Evolutionary conservation across 2,113 vertebrate genomes (phyloP).

Genomic region (Tachysurus fulvidraco): DNA sequence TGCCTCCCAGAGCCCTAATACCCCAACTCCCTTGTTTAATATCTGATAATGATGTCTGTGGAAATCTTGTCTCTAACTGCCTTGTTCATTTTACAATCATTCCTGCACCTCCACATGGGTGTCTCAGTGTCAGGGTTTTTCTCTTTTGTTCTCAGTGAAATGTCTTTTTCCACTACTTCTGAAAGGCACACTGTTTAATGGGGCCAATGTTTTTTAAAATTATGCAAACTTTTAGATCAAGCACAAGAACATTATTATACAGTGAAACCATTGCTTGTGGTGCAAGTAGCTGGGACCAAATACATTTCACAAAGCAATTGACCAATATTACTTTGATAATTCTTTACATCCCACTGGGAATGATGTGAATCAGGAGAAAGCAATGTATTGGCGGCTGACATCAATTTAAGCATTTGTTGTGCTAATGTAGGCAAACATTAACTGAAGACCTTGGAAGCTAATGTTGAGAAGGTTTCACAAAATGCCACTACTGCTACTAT

Average conservation of each 20-base stretch:
- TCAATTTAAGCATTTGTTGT: background rate
- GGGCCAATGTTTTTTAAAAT: constrained; percentile 40
- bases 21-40: background rate
- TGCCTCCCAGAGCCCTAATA: background rate
- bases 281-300: constrained; percentile 48
- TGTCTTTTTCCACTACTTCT: constrained; percentile 15
- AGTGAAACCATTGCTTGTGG: constrained; percentile 28
- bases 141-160: constrained; percentile 19
- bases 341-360: constrained; percentile 17
- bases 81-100: constrained; percentile 40
- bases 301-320: constrained; percentile 27
- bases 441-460: background rate
- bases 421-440: background rate
- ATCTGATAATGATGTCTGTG: constrained; percentile 26
- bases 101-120: constrained; percentile 33
- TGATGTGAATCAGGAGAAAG: background rate
- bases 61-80: constrained; percentile 33
- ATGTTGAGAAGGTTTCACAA: background rate
- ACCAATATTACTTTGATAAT: background rate
- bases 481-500: background rate
- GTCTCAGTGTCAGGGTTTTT: constrained; percentile 47
- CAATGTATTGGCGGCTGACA: background rate
- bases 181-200: constrained; percentile 22
- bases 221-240: constrained; percentile 52
- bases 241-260: constrained; percentile 46